These are phyloP conservation scores for Rhinichthys klamathensis DNA, from an alignment of 2,113 vertebrate species.

Conservation along the genomic window DNA sequence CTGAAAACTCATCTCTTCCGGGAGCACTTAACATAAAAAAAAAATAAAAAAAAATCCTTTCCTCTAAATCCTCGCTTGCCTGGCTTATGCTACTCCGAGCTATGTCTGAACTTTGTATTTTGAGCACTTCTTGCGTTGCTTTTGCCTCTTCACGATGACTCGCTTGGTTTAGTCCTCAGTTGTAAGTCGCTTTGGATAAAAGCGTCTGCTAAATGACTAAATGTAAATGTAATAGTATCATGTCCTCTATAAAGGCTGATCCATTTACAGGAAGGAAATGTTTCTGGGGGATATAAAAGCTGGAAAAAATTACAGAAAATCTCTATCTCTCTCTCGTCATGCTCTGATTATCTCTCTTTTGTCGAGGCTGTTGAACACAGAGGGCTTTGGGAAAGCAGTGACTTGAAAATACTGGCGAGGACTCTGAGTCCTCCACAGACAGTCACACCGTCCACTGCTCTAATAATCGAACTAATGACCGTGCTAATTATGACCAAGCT, in stretches of 20 bases:
- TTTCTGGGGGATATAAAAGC: slow-evolving; percentile 25
- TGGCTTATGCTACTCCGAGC: no score
- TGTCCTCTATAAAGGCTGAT: slow-evolving; percentile 18
- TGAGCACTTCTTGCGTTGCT: no score
- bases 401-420: slow-evolving; percentile 56
- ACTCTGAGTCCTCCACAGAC: slow-evolving; percentile 43
- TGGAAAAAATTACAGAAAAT: slow-evolving; percentile 17
- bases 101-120: no score
- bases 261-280: slow-evolving; percentile 13
- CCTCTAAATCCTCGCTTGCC: no score
- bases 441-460: slow-evolving; percentile 41
- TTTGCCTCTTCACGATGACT: no score
- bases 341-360: slow-evolving; percentile 65
- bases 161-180: no score
- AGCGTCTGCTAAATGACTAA: no score
- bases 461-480: slow-evolving; percentile 60
- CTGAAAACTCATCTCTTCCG: no score
- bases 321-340: slow-evolving; percentile 66
- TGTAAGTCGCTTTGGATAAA: no score
- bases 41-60: no score
- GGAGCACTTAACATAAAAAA: no score
- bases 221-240: no score
- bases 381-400: slow-evolving; percentile 66
- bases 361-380: slow-evolving; percentile 70
- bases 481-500: slow-evolving; percentile 44